phyloP scores from a whole-genome alignment of 2,113 vertebrate genomes.

The Desmodus rotundus region DNA sequence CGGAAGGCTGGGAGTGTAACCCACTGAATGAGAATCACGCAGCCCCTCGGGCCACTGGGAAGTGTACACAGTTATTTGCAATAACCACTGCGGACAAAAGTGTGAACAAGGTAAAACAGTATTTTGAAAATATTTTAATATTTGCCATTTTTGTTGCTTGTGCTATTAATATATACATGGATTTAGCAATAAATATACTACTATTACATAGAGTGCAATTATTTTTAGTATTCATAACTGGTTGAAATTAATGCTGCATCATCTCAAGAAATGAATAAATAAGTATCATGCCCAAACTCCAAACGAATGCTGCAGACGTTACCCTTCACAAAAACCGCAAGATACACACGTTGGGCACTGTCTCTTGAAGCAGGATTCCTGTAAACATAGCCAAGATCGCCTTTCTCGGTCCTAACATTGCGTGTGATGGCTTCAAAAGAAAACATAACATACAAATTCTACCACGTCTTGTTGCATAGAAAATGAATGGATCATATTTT shows the following conservation, averaged over 20 bases:
- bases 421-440: conserved; percentile 77
- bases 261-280: conserved; percentile 79
- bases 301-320: conserved; percentile 75
- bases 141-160: conserved; percentile 73
- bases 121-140: conserved; percentile 81
- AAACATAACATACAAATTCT: conserved; percentile 72
- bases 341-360: conserved; percentile 69
- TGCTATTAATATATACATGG: conserved; percentile 79
- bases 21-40: background rate
- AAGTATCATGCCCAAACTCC: conserved; percentile 78
- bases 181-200: conserved; percentile 81
- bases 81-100: conserved; percentile 76
- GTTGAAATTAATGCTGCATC: conserved; percentile 81
- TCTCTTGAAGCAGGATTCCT: conserved; percentile 73
- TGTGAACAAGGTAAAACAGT: conserved; percentile 73
- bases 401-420: conserved; percentile 77
- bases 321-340: conserved; percentile 70
- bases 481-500: conserved; percentile 73
- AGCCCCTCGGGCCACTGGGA: background rate
- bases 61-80: conserved; percentile 62
- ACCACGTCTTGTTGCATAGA: conserved; percentile 80
- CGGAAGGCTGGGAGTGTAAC: background rate
- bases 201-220: conserved; percentile 79
- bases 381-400: conserved; percentile 77
- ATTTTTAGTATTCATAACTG: conserved; percentile 79